Percentiles rank a stretch among this genome's conserved stretches.
Evolutionary conservation across 2,888 invertebrate genomes (phyloP).

Genomic region (Aspidiotus destructor): DNA sequence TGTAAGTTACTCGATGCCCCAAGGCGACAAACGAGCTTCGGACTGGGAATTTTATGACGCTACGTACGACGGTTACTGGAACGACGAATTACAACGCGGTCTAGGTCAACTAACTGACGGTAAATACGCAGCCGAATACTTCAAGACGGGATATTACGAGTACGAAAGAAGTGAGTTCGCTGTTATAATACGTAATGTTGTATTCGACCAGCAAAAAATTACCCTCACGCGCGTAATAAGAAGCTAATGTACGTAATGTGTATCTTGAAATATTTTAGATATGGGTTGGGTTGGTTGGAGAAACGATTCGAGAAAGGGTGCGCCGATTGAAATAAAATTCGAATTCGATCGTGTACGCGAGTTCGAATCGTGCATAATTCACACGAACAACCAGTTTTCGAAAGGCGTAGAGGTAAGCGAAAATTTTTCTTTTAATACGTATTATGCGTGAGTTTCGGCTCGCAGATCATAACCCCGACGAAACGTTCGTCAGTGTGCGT

Average conservation of each 20-base stretch:
- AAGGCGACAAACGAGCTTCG: constrained; percentile 70
- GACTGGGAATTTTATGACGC: constrained; percentile 74
- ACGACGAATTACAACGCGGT: constrained; percentile 62
- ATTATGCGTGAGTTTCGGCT: not conserved
- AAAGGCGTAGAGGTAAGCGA: constrained; percentile 64
- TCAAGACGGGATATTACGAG: constrained; percentile 55
- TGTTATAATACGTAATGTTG: constrained; percentile 16
- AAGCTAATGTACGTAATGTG: not conserved
- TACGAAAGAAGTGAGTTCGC: constrained; percentile 45
- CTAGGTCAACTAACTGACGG: constrained; percentile 80
- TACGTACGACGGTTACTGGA: constrained; percentile 77
- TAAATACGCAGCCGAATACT: constrained; percentile 63
- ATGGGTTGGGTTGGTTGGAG: constrained; percentile 89
- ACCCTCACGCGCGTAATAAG: too few species aligned
- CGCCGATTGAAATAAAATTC: constrained; percentile 59
- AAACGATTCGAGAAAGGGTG: constrained; percentile 57
- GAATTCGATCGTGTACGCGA: constrained; percentile 81
- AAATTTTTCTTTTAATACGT: not conserved
- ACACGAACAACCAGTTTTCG: constrained; percentile 75
- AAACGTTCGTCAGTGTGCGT: not conserved
- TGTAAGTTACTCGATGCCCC: constrained; percentile 76
- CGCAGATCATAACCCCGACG: not conserved
- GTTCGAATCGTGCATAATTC: constrained; percentile 71
- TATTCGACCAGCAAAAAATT: too few species aligned
- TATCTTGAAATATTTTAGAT: constrained; percentile 41